Conservation (phyloP, 2,113 vertebrate species). For the Nanger granti region DNA sequence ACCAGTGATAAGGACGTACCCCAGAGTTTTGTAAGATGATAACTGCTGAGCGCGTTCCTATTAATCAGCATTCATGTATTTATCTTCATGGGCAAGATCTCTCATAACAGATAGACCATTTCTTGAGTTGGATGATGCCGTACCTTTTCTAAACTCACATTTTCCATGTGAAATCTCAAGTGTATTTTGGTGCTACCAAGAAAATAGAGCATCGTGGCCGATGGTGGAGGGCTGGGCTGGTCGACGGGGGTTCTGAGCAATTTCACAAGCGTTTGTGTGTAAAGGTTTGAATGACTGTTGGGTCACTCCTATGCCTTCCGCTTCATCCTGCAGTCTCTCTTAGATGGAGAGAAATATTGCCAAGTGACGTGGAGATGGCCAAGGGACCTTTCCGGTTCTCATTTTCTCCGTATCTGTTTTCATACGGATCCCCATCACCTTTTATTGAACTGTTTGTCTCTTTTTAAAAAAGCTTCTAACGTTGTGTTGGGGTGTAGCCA, state of each 20-base stretch:
- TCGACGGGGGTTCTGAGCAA: neutral
- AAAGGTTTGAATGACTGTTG: too few species aligned
- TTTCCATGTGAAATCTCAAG: neutral
- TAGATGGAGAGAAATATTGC: too few species aligned
- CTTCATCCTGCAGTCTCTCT: neutral
- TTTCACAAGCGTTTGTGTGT: neutral
- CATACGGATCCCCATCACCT: fast-evolving
- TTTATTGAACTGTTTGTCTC: too few species aligned
- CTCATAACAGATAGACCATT: neutral
- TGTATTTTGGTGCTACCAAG: neutral
- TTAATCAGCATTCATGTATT: too few species aligned
- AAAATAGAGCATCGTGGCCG: fast-evolving
- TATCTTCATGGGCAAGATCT: neutral
- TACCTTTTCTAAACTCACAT: neutral
- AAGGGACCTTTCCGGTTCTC: neutral
- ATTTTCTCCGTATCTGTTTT: neutral
- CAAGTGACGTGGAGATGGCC: neutral
- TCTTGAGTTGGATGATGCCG: neutral
- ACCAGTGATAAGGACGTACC: neutral
- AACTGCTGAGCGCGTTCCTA: neutral
- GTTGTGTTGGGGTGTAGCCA: too few species aligned
- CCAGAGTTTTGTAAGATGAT: neutral
- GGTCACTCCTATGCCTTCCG: fast-evolving
- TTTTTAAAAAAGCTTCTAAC: too few species aligned
- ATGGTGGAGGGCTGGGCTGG: too few species aligned